A percentile compares a stretch with the other conserved stretches of the same genome.
Conservation (phyloP, 2,888 invertebrate species). For the Drosophila pegasa region DNA sequence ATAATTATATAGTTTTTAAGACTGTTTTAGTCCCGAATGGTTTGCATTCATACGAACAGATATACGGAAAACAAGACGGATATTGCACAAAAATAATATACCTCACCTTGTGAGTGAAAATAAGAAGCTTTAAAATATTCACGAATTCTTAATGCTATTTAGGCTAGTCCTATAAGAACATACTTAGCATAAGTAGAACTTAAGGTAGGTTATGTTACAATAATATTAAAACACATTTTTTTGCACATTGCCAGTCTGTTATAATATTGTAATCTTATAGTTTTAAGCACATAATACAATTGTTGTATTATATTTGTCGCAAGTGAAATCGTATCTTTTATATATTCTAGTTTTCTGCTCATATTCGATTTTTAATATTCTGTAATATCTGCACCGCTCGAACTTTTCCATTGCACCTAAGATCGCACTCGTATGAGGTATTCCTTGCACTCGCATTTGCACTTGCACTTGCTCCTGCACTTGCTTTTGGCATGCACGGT, state of each 20-base stretch:
- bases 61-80: no score
- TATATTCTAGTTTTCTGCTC: conserved; percentile 22
- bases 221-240: background rate
- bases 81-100: no score
- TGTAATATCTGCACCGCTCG: conserved; percentile 47
- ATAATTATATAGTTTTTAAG: no score
- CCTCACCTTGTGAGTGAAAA: no score
- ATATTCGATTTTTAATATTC: conserved; percentile 34
- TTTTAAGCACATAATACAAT: conserved; percentile 27
- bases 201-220: background rate
- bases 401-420: conserved; percentile 49
- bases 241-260: conserved; percentile 3
- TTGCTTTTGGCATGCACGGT: conserved; percentile 58
- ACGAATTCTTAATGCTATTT: no score
- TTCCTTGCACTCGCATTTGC: conserved; percentile 49
- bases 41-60: no score
- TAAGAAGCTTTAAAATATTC: no score
- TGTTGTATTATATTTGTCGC: conserved; percentile 45
- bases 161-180: background rate
- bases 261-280: background rate
- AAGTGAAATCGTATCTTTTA: conserved; percentile 28
- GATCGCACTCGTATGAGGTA: conserved; percentile 43
- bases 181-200: background rate
- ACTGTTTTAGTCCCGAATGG: no score
- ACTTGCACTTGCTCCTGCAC: conserved; percentile 47